Conservation (phyloP, 2,113 vertebrate species). For the Tachysurus fulvidraco region DNA sequence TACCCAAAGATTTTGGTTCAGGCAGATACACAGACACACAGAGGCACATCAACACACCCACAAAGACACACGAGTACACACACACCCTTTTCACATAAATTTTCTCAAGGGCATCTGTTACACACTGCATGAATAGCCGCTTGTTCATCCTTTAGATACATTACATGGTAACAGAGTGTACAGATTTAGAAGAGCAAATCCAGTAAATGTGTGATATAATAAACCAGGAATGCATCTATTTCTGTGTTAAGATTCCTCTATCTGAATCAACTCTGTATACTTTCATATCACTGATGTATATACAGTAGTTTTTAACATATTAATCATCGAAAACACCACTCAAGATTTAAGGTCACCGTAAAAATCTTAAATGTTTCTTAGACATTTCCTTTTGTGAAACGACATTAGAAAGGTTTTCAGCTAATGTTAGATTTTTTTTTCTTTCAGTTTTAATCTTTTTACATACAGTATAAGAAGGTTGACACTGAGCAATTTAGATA, state of each 20-base stretch:
- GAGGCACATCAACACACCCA: conserved; percentile 26
- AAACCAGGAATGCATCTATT: not conserved
- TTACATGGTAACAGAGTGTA: conserved; percentile 36
- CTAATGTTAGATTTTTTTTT: not conserved
- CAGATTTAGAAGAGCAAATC: conserved; percentile 15
- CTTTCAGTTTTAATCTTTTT: not conserved
- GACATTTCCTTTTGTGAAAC: not conserved
- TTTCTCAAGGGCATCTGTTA: conserved; percentile 41
- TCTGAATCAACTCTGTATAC: not conserved
- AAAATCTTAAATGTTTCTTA: not conserved
- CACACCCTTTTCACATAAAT: conserved; percentile 24
- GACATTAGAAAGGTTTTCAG: not conserved
- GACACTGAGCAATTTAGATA: not conserved
- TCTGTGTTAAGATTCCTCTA: not conserved
- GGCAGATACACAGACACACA: not conserved
- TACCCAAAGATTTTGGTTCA: not conserved
- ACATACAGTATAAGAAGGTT: not conserved
- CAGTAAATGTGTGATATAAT: conserved; percentile 10
- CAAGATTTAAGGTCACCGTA: not conserved
- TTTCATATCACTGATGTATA: not conserved
- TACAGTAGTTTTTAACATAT: not conserved
- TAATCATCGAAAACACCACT: not conserved
- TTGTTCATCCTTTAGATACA: conserved; percentile 38
- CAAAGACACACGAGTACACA: conserved; percentile 32
- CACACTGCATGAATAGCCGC: conserved; percentile 21